Conservation (phyloP, 2,113 vertebrate genomes). For the Narcine bancroftii region DNA sequence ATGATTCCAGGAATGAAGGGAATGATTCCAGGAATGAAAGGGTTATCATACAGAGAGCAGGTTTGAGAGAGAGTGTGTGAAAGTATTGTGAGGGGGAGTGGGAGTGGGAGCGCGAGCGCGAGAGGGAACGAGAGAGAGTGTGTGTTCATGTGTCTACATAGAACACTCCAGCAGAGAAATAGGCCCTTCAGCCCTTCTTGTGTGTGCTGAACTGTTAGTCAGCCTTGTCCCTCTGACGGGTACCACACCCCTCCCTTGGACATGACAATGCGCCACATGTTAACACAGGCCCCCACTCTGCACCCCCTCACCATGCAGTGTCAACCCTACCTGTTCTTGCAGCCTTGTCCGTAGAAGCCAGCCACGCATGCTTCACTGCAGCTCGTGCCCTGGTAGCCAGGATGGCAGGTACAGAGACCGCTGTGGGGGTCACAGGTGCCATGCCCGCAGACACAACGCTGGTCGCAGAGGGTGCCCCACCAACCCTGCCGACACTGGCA, state of each 20-base stretch:
- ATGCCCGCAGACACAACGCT: conserved; percentile 62
- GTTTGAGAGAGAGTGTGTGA: too few relatives aligned
- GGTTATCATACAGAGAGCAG: too few relatives aligned
- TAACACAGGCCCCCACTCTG: not conserved
- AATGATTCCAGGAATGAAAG: too few relatives aligned
- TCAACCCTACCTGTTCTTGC: conserved; percentile 59
- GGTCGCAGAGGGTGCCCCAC: conserved; percentile 68
- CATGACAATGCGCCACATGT: not conserved
- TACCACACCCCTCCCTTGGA: not conserved
- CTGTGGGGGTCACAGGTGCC: conserved; percentile 56
- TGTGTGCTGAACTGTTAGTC: too few relatives aligned
- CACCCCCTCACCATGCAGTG: not conserved
- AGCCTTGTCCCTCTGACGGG: not conserved
- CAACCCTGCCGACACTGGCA: conserved; percentile 65
- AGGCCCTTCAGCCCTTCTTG: too few relatives aligned
- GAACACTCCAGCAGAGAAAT: too few relatives aligned
- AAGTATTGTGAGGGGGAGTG: too few relatives aligned
- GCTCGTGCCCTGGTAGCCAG: conserved; percentile 61
- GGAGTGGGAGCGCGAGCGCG: too few relatives aligned
- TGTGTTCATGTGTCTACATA: too few relatives aligned
- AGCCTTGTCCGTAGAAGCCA: conserved; percentile 65
- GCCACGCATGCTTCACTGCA: conserved; percentile 62
- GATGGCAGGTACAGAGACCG: conserved; percentile 66
- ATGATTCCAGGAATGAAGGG: too few relatives aligned
- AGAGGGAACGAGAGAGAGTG: too few relatives aligned